Conservation (phyloP, 2,888 invertebrate genomes). For the Nomada ruficornis region DNA sequence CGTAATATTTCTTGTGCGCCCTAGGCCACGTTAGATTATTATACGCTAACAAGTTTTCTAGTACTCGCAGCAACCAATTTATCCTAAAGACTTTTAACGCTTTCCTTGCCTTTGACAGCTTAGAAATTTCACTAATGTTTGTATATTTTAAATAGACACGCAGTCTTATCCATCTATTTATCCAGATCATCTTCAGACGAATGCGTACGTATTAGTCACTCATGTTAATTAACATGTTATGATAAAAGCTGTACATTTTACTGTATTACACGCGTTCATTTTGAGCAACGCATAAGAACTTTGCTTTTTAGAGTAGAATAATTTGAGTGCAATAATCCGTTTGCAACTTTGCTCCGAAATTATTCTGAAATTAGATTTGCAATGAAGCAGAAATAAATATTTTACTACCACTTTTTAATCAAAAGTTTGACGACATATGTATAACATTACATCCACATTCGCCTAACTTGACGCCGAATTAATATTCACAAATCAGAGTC, state of each 20-base stretch:
- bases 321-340: background rate
- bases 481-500: conserved; percentile 7
- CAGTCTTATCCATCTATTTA: conserved; percentile 19
- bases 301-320: too few relatives aligned
- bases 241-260: background rate
- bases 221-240: too few relatives aligned
- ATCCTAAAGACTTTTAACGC: conserved; percentile 48
- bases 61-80: conserved; percentile 56
- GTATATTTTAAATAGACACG: conserved; percentile 22
- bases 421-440: background rate
- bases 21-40: conserved; percentile 38
- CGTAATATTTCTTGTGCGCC: background rate
- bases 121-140: conserved; percentile 51
- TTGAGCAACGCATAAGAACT: background rate
- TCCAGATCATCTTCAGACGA: conserved; percentile 1
- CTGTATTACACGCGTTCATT: background rate
- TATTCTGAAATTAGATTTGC: background rate
- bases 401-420: background rate
- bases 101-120: conserved; percentile 22
- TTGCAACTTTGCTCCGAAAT: background rate
- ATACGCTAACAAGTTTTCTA: conserved; percentile 56
- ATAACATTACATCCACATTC: background rate
- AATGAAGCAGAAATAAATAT: background rate
- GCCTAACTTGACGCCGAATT: conserved; percentile 11
- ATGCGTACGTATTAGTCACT: background rate